phyloP scores from a whole-genome alignment of 2,113 vertebrate species.

The Dipodomys spectabilis region DNA sequence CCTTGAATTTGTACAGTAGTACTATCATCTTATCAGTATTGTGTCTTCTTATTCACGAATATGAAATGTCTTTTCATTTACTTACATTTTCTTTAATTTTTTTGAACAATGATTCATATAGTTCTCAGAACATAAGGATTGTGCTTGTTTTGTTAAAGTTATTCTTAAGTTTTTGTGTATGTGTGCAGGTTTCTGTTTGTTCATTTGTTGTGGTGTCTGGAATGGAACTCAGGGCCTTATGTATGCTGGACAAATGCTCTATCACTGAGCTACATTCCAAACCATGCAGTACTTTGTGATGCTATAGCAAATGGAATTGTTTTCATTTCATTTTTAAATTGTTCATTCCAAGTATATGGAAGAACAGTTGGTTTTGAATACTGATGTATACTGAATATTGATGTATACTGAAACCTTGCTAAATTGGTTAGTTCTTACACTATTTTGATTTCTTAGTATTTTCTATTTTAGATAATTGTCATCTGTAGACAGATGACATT shows the following conservation, averaged over 20 bases:
- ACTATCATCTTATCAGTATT: background rate
- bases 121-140: background rate
- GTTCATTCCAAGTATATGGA: background rate
- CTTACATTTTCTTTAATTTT: background rate
- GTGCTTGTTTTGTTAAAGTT: slow-evolving; percentile 4
- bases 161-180: background rate
- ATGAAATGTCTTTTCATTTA: background rate
- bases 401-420: background rate
- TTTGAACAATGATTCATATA: background rate
- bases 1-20: background rate
- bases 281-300: background rate
- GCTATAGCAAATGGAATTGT: background rate
- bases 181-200: too few species aligned
- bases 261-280: background rate
- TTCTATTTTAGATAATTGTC: background rate
- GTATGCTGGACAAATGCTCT: background rate
- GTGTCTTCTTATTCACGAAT: background rate
- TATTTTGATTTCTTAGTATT: background rate
- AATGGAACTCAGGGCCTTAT: background rate
- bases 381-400: background rate
- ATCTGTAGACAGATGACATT: background rate
- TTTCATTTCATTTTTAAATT: slow-evolving; percentile 2
- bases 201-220: background rate
- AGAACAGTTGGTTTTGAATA: background rate
- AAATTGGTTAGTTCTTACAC: background rate